A percentile compares a stretch with the other conserved stretches of the same genome.
Evolutionary conservation across 2,888 invertebrate species (phyloP).

Genomic region (Folsomia candida): DNA sequence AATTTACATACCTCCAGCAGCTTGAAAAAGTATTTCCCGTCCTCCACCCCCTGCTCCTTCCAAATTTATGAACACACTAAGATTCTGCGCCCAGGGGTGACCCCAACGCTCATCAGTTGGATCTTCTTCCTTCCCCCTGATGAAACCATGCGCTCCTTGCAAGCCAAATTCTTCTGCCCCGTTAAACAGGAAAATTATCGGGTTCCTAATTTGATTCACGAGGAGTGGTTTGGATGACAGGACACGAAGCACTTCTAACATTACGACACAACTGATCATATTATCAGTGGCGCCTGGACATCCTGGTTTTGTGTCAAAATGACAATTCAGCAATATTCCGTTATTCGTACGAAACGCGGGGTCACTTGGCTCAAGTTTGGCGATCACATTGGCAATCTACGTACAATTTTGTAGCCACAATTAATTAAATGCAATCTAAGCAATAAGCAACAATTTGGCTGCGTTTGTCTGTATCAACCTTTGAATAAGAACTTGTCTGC

Average conservation of each 20-base stretch:
- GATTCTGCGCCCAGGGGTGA: constrained; percentile 78
- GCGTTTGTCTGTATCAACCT: no score
- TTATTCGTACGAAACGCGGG: constrained; percentile 11
- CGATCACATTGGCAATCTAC: constrained; percentile 45
- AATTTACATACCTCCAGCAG: constrained; percentile 58
- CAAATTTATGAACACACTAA: constrained; percentile 79
- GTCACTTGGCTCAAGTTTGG: constrained; percentile 37
- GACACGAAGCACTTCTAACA: constrained; percentile 77
- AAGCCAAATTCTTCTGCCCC: constrained; percentile 73
- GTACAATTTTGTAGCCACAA: constrained; percentile 71
- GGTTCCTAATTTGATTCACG: constrained; percentile 66
- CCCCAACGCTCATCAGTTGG: constrained; percentile 16
- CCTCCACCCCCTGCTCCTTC: constrained; percentile 93
- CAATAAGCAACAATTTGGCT: not conserved
- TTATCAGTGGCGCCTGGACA: constrained; percentile 90
- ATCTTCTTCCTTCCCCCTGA: constrained; percentile 22
- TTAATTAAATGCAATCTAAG: constrained; percentile 56
- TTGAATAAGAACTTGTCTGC: constrained; percentile 75
- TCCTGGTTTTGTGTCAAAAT: constrained; percentile 84
- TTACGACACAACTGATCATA: constrained; percentile 81
- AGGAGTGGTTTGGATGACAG: constrained; percentile 59
- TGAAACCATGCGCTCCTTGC: constrained; percentile 45
- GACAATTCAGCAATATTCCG: constrained; percentile 65
- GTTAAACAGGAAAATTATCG: constrained; percentile 80
- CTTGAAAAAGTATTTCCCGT: constrained; percentile 82